Conservation (phyloP, 2,888 invertebrate species). For the Gerosis bhagava region DNA sequence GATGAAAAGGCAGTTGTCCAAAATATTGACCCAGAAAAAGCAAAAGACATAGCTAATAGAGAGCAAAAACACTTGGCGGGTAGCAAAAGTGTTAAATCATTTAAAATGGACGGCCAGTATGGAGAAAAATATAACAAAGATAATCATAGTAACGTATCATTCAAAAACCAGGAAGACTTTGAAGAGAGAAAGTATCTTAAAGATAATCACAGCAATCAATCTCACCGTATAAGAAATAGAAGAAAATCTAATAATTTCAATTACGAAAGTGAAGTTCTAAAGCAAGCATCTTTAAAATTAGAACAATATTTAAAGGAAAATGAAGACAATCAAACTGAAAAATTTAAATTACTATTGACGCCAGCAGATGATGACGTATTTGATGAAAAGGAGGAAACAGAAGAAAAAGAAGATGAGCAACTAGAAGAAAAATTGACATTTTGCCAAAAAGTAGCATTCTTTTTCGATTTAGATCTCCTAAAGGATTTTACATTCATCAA, state of each 20-base stretch:
- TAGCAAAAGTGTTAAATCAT: constrained; percentile 65
- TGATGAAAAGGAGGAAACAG: constrained; percentile 36
- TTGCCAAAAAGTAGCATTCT: constrained; percentile 81
- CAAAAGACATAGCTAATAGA: constrained; percentile 62
- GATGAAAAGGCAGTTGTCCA: constrained; percentile 75
- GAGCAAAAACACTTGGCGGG: constrained; percentile 62
- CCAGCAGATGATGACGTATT: constrained; percentile 57
- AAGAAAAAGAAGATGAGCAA: constrained; percentile 51
- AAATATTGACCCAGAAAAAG: constrained; percentile 64
- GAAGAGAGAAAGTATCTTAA: constrained; percentile 71
- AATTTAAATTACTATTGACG: constrained; percentile 56
- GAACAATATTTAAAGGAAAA: constrained; percentile 73
- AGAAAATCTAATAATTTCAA: constrained; percentile 81
- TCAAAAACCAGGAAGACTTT: constrained; percentile 63
- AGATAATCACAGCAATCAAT: constrained; percentile 74
- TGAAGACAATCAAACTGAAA: constrained; percentile 51
- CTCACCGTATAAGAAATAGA: constrained; percentile 55
- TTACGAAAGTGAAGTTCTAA: constrained; percentile 82
- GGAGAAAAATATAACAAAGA: constrained; percentile 65
- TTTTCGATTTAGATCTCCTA: constrained; percentile 87
- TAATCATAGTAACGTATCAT: constrained; percentile 65
- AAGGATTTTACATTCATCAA: constrained; percentile 87
- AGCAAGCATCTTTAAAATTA: constrained; percentile 78
- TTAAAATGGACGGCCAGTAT: constrained; percentile 68
- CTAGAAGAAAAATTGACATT: constrained; percentile 60